These are phyloP conservation scores for Anodontia alba DNA, from an alignment of 2,888 invertebrate species.

Conservation along the genomic window DNA sequence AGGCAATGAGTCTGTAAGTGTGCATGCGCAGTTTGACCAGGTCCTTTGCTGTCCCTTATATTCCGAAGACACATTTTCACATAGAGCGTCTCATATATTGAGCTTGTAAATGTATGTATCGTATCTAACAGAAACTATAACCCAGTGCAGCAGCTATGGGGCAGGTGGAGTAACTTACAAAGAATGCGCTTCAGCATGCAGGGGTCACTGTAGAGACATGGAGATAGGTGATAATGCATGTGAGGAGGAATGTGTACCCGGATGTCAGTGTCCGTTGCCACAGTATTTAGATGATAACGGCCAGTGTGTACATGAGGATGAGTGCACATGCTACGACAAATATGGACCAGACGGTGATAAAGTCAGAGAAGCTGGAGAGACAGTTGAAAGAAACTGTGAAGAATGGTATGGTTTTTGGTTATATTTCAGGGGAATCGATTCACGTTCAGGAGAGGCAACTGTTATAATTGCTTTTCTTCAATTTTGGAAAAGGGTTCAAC, in stretches of 20 bases:
- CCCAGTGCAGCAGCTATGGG: not conserved
- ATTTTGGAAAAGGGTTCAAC: too few species aligned
- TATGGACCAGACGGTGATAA: constrained; percentile 79
- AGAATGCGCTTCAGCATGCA: constrained; percentile 59
- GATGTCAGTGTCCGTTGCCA: constrained; percentile 56
- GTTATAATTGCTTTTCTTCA: too few species aligned
- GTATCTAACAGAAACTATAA: not conserved
- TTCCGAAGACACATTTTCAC: too few species aligned
- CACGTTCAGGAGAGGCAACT: too few species aligned
- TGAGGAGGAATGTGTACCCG: constrained; percentile 60
- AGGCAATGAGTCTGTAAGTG: too few species aligned
- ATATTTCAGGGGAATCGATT: not conserved
- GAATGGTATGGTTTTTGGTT: too few species aligned
- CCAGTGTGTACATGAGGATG: constrained; percentile 47
- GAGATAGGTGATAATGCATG: constrained; percentile 57
- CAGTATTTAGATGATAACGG: constrained; percentile 60
- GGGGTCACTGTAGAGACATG: constrained; percentile 59
- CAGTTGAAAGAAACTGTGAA: constrained; percentile 55
- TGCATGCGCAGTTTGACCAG: too few species aligned
- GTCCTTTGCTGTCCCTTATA: too few species aligned
- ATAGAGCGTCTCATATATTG: too few species aligned
- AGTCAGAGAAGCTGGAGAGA: constrained; percentile 52
- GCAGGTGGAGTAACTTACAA: constrained; percentile 46
- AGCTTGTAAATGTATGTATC: too few species aligned
- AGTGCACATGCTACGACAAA: constrained; percentile 64